Evolutionary conservation across 2,888 invertebrate species (phyloP), one percentile per base, ranked within the genome.

Genomic region (Drosophila flavopinicola): DNA sequence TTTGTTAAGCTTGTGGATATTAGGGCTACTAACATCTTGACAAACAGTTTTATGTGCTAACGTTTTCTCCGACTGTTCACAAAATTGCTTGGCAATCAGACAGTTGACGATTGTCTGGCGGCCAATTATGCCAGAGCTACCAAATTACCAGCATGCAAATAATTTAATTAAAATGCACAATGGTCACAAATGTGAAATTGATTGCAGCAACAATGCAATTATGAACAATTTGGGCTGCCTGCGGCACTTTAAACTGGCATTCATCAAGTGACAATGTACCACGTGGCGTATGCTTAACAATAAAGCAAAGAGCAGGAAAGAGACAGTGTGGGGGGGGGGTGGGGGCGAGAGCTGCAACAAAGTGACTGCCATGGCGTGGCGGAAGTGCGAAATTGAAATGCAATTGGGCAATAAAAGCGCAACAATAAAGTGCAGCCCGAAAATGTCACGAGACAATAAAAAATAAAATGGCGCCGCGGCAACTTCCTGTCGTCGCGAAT

Each of bases 141-240:
- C 7, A 13, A 17, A 33, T 33, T 15, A 11, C 9, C 11, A 27
- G 11, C 42, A 41, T 3, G 3, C 3, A 64, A 53, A 69, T 67
- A 69, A 67, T 75, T 83, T 32, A 52, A 79, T 79, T 77, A 79
- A 83, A 64, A 27, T 41, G 42, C 60, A 54, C 39, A 76, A 52
- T 48, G 60, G 11, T 38, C 39, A 27, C 25, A 44, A 41, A 49
- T 49, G 39, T n/a, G 17, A 38, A 56, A 47, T 51, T 76, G 61
- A 71, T 70, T 73, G 69, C 35, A 57, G 25, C n/a, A 41, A 57
- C 64, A 68, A 73, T 59, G 60, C 23, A 72, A 75, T 77, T 66
- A 66, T 64, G 37, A 66, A 58, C 68, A 58, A 77, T 72, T 66
- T 49, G 32, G 15, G 13, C 2, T 37, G 57, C 44, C 39, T 6